These are phyloP conservation scores for Canis aureus DNA, from an alignment of 2,113 vertebrate species.

Conservation along the genomic window DNA sequence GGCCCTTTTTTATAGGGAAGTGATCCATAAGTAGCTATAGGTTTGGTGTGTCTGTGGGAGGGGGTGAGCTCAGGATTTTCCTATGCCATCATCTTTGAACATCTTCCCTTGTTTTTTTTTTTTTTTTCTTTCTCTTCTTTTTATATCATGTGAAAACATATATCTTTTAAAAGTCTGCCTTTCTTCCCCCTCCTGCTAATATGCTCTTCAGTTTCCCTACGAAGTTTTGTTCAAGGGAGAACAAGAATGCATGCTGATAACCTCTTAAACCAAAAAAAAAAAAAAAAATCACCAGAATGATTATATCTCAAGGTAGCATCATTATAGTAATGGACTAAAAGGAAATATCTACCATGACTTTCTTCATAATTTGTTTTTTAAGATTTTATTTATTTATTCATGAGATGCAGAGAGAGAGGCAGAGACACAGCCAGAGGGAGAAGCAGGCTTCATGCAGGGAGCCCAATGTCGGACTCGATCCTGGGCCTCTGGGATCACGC, in stretches of 20 bases:
- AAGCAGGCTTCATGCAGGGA: too few relatives aligned
- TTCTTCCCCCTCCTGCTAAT: neutral
- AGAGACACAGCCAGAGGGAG: too few relatives aligned
- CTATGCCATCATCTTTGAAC: neutral
- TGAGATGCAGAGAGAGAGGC: too few relatives aligned
- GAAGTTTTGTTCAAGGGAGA: neutral
- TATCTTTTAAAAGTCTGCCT: neutral
- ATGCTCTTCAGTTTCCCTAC: neutral
- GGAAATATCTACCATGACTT: neutral
- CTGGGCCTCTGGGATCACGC: too few relatives aligned
- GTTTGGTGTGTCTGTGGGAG: neutral
- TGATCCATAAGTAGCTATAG: neutral
- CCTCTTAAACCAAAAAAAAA: neutral
- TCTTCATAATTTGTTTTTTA: neutral
- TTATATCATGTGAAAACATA: neutral
- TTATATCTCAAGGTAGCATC: neutral
- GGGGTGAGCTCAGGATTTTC: neutral
- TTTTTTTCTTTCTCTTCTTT: conserved; percentile 10
- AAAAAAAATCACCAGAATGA: neutral
- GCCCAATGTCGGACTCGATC: too few relatives aligned
- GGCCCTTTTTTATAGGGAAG: neutral
- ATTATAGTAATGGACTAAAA: neutral
- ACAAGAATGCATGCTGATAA: neutral
- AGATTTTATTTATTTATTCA: too few relatives aligned
- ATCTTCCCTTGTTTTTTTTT: neutral